Evolutionary conservation across 2,113 vertebrate species (phyloP).

Genomic region (Cyanoliseus patagonus): DNA sequence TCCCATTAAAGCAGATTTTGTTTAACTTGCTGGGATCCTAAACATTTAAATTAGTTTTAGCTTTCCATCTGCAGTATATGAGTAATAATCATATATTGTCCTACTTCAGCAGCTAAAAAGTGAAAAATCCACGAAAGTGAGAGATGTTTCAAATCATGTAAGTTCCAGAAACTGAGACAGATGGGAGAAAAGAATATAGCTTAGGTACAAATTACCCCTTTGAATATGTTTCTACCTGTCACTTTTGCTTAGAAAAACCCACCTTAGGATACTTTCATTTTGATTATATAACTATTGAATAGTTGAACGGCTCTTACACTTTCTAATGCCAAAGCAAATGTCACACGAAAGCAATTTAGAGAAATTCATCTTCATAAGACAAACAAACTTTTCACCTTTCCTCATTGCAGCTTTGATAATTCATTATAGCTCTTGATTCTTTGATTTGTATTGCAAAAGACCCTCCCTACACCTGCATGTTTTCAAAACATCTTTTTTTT

Average conservation of each 20-base stretch:
- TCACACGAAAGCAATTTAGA: neutral
- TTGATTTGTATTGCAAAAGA: neutral
- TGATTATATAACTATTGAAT: neutral
- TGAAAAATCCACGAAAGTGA: neutral
- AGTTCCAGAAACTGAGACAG: neutral
- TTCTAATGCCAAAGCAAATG: neutral
- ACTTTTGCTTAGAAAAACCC: neutral
- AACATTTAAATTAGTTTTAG: neutral
- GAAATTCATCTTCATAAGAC: neutral
- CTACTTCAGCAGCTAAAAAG: neutral
- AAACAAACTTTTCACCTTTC: neutral
- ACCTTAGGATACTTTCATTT: neutral
- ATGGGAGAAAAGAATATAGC: neutral
- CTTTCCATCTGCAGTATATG: neutral
- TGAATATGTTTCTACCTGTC: neutral
- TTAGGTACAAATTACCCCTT: neutral
- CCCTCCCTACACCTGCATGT: neutral
- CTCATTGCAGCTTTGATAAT: neutral
- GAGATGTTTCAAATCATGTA: neutral
- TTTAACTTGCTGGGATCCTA: neutral
- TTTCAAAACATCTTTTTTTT: constrained; percentile 23
- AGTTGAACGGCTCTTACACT: neutral
- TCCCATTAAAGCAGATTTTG: neutral
- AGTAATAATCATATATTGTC: neutral
- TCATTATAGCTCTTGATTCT: neutral